Percentiles rank a stretch among this genome's conserved stretches.
phyloP scores from a whole-genome alignment of 2,888 invertebrate species.

The Brenthis ino region DNA sequence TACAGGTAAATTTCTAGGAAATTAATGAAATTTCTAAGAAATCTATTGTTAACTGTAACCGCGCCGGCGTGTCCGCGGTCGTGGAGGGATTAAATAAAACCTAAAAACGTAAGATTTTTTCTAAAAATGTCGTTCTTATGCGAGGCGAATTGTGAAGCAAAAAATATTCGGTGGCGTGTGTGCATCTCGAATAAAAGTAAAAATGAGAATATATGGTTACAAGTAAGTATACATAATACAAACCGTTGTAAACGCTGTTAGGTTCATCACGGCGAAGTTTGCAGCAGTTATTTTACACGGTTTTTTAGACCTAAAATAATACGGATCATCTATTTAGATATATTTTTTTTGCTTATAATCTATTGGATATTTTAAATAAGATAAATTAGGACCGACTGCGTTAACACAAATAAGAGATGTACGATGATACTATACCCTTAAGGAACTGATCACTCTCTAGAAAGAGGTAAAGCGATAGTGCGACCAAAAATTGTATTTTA shows the following conservation, averaged over 20 bases:
- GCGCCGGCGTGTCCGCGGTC: too few relatives aligned
- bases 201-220: too few relatives aligned
- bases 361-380: not conserved
- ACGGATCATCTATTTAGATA: not conserved
- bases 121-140: not conserved
- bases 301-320: constrained; percentile 53
- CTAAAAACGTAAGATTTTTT: too few relatives aligned
- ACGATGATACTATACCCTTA: too few relatives aligned
- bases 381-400: not conserved
- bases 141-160: not conserved
- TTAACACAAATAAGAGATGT: too few relatives aligned
- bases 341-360: not conserved
- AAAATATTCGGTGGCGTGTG: not conserved
- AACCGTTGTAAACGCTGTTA: constrained; percentile 63
- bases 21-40: too few relatives aligned
- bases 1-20: too few relatives aligned
- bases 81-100: too few relatives aligned
- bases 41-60: too few relatives aligned
- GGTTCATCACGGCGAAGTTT: constrained; percentile 62
- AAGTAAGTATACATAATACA: constrained; percentile 28
- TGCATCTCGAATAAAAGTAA: not conserved
- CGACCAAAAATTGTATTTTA: not conserved
- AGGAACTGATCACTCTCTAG: too few relatives aligned
- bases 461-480: too few relatives aligned
- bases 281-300: constrained; percentile 67